Base-by-base conservation (phyloP, 2,888 invertebrate genomes). In the Drosophila robusta region DNA sequence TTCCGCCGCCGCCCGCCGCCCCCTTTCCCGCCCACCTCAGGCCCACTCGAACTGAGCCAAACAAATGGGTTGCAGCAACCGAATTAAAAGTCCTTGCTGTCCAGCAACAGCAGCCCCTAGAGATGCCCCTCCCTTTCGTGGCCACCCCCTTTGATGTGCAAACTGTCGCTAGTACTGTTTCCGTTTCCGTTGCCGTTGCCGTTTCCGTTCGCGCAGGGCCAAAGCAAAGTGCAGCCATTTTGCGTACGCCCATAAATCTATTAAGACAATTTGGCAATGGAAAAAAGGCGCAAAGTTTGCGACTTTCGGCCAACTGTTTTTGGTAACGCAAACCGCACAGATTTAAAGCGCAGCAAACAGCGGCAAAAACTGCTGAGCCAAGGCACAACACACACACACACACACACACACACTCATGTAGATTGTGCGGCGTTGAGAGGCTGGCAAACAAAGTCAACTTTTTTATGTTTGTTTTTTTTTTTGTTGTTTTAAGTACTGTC, bases 211-310 rank as follows among this genome's bases (percentile, higher is more conserved):
- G 65, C 61, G 58, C 32, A 46, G 63, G 24, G 18, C 52, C 47
- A 8, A 32, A 66, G 75, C 79, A 82, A 87, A 83, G 89, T 83
- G 83, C 87, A 83, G 87, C 85, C 87, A 89, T 87, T 89, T 83
- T 89, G 88, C 86, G 85, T 89, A 78, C 85, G 72, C 66, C 89
- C 89, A 84, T 84, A 87, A 84, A 84, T 89, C 83, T 87, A 84
- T 84, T 84, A 84, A 85, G 89, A 89, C 89, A 84, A 84, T 84
- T 84, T 84, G 89, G 89, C 88, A 87, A 55, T 67, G 77, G 46
- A 49, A 66, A 66, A 57, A 68, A 78, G 66, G 49, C 56, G 56
- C 66, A 75, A 69, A 70, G 45, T 75, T 78, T 67, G 74, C 58
- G 75, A 74, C 63, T 63, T 69, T 78, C 70, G 69, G 70, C 68